Conservation (phyloP, 2,113 vertebrate genomes). For the Rostratula benghalensis region DNA sequence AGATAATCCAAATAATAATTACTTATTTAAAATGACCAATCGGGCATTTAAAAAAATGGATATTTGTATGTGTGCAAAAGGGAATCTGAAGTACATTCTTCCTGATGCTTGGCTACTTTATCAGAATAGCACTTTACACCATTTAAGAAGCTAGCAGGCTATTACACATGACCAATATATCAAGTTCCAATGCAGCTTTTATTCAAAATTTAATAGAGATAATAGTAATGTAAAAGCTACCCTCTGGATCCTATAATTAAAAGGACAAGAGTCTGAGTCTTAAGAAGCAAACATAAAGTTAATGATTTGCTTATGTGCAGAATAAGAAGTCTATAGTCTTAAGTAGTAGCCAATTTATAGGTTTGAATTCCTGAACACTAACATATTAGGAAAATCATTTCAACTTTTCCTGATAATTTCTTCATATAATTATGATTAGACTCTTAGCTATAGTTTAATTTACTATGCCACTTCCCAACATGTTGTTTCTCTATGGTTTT, state of each 20-base stretch:
- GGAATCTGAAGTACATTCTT: not conserved
- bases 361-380: constrained; percentile 11
- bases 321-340: constrained; percentile 24
- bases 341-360: constrained; percentile 21
- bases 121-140: not conserved
- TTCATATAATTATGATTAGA: constrained; percentile 46
- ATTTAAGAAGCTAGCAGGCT: not conserved
- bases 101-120: not conserved
- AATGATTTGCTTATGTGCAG: constrained; percentile 18
- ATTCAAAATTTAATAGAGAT: constrained; percentile 7
- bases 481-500: constrained; percentile 51
- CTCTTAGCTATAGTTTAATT: constrained; percentile 40
- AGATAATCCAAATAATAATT: not conserved
- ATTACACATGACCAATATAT: constrained; percentile 33
- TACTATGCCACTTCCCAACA: constrained; percentile 67
- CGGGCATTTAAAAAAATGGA: not conserved
- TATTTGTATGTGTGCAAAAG: not conserved
- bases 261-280: constrained; percentile 1
- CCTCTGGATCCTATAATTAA: constrained; percentile 36
- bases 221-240: constrained; percentile 21
- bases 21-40: not conserved
- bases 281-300: not conserved
- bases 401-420: constrained; percentile 19
- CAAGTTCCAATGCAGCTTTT: constrained; percentile 25
- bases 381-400: constrained; percentile 19